Base-by-base conservation (phyloP, 2,888 invertebrate genomes). In the Dasysyrphus tricinctus region DNA sequence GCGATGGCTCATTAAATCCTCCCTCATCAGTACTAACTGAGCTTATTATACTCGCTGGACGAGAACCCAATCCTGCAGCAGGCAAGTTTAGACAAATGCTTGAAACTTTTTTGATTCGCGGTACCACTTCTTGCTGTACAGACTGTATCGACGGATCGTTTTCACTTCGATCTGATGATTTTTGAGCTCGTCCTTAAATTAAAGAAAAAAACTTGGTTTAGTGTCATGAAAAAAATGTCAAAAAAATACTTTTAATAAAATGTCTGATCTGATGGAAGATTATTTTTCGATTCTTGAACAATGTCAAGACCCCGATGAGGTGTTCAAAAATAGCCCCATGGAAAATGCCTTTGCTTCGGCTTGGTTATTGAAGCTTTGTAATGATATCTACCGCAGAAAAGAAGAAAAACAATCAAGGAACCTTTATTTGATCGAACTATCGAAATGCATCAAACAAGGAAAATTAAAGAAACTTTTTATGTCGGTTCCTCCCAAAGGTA, bases 1-100 rank as follows among this genome's bases (percentile, higher is more conserved):
- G 95, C 84, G 94, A 95, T 32, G 95, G 95, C 92, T 95, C 96
- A 92, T 95, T 95, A 93, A 95, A 95, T 67, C 95, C 95, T 72
- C 95, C 95, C 89, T 95, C 95, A 91, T 96, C 95, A 29, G 94
- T 94, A 63, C 91, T 92, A n/a, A 90, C 87, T 88, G 94, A 94
- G 89, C 96, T 96, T 67, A 96, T 94, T 82, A 96, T 94, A 87
- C 96, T 96, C 14, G 95, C 93, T 89, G 94, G 95, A 88, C 94
- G 94, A 80, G 93, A 95, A 89, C 95, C 94, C 88, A 95, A 90
- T 34, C 95, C 95, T 24, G 95, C 94, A 14, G 95, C 94, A 86
- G 94, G 94, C 90, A 95, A 93, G 91, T 95, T 94, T 69, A 95
- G 92, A 32, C 94, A 94, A 88, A 95, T 94, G 90, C 94, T 93